Base-by-base conservation (phyloP, 2,888 invertebrate genomes). In the Tethea ocularis region DNA sequence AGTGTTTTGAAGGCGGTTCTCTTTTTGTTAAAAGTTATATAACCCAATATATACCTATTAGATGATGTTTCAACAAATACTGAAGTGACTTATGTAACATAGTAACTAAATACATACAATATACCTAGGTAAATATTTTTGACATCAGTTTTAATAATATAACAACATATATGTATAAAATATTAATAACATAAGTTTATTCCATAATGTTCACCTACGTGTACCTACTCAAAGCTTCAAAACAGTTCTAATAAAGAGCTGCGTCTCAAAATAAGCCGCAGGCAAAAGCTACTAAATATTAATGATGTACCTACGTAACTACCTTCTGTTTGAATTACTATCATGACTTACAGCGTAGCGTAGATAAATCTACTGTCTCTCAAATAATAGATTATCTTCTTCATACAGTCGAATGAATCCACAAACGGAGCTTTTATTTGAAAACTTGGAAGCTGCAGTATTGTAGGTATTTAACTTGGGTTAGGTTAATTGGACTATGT, bases 261-360 rank as follows among this genome's bases (percentile, higher is more conserved):
- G 4, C 29, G 7, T 33, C 13, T 33, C 33, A 46, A 17, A 46
- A 46, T 46, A 46, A 46, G 41, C 41, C 41, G n/a, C 41, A 46
- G 17, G 17, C 41, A 46, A 20, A 46, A 46, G 41, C 41, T 46
- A 46, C 41, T 46, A 20, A 46, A 46, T 46, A 46, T 46, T 46
- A 46, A 46, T 46, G 41, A 46, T 2, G 41, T 46, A 46, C 20
- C 8, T 46, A 46, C 4, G 2, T 46, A 46, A 6, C 0, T 46
- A 46, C 17, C 7, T 20, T 20, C 41, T 17, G 20, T 17, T 46
- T 46, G 41, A 46, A 46, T 7, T 46, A 46, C 41, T n/a, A 46
- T 46, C 17, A n/a, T 46, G 38, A n/a, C 38, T 17, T 20, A 10
- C 41, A 46, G 20, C 20, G 20, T 20, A 46, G 41, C 17, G 17